Base-by-base conservation (phyloP, 30 jellyfish, hydroid and myxozoan species). In the Mastigias papua region DNA sequence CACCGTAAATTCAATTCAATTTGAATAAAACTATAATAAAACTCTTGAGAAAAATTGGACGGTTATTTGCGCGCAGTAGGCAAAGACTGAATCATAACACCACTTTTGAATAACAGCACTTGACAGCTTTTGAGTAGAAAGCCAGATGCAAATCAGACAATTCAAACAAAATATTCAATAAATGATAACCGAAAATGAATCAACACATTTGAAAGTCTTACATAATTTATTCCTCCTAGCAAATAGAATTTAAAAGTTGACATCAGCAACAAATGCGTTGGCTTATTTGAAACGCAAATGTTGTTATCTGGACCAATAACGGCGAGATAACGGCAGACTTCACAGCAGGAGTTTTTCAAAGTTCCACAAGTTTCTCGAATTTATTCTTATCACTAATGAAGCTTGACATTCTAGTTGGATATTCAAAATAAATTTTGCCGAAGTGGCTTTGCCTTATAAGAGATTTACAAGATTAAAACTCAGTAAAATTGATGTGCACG, bases 221-320 rank as follows among this genome's bases (percentile, higher is more conserved):
- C 81, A 69, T 69, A 29, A 69, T 69, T 69, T 37, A 69, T 69
- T 69, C 29, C 63, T 69, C 30, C 32, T 28, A 27, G 86, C 61
- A 60, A 51, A 76, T 42, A 30, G 86, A 30, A 62, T 22, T 60
- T 9, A 22, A 58, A n/a, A 60, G 22, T 79, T 35, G 62, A 31
- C 80, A 42, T 34, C 54, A 46, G 70, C 0, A 63, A 26, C 67
- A 65, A 79, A 69, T 63, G 33, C 62, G 81, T 23, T 69, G 19
- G 25, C 61, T 69, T 28, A n/a, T 58, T 58, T 28, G 21, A 46
- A 46, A 46, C 70, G 29, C 70, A 58, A 58, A 58, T 58, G 60
- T 46, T n/a, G 70, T 58, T 58, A 58, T 58, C 70, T 58, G 25
- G 29, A 28, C 70, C 70, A 58, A 58, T 28, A n/a, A 46, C 21